phyloP scores from a whole-genome alignment of 2,888 invertebrate species.

The Acrobasis repandana region DNA sequence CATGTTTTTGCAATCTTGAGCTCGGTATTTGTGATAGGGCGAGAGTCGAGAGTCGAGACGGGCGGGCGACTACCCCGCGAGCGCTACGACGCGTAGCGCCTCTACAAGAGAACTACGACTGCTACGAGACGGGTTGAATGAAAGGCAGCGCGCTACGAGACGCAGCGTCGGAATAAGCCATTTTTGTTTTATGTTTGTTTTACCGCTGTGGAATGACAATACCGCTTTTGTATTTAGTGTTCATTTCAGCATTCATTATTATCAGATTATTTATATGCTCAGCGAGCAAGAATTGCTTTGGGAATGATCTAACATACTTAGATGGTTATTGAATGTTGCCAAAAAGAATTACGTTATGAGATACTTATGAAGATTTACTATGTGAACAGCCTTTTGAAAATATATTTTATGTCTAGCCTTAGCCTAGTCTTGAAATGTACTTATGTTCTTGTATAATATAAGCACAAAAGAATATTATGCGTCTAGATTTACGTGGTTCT shows the following conservation, averaged over 20 bases:
- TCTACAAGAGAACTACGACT: constrained; percentile 19
- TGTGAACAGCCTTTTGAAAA: constrained; percentile 2
- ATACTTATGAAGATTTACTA: constrained; percentile 22
- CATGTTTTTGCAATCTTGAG: constrained; percentile 34
- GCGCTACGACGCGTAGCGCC: background rate
- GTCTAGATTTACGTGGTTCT: background rate
- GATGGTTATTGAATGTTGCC: constrained; percentile 32
- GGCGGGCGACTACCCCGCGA: constrained; percentile 6
- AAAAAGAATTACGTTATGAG: constrained; percentile 29
- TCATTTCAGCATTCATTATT: constrained; percentile 64
- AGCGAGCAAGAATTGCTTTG: constrained; percentile 36
- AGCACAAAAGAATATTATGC: constrained; percentile 1
- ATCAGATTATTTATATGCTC: constrained; percentile 55
- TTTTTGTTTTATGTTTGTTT: constrained; percentile 66
- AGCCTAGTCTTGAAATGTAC: background rate
- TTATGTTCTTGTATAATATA: background rate
- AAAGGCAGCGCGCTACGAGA: constrained; percentile 41
- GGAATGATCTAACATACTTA: constrained; percentile 29
- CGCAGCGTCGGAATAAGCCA: constrained; percentile 51
- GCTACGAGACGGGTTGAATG: constrained; percentile 37
- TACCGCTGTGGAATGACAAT: constrained; percentile 53
- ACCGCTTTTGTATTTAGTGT: constrained; percentile 61
- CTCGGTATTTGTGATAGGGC: constrained; percentile 25
- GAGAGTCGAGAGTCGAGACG: constrained; percentile 19
- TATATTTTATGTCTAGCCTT: background rate